Conservation (phyloP, 2,113 vertebrate species). For the Diadophis punctatus region DNA sequence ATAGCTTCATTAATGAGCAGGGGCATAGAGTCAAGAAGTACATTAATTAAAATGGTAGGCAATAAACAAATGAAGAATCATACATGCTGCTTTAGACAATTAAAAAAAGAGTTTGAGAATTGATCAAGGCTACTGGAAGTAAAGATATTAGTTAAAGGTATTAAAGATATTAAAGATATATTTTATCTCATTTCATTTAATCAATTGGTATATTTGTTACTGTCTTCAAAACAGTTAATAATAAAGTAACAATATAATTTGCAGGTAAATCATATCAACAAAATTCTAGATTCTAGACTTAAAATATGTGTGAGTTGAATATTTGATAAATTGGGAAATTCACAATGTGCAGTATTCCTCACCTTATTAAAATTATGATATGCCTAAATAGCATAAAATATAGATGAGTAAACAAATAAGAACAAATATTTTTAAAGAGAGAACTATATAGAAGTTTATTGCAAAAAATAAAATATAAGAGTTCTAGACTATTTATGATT, state of each 20-base stretch:
- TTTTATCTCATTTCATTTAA: not conserved
- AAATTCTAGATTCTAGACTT: not conserved
- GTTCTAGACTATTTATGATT: not conserved
- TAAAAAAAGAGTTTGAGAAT: conserved; percentile 14
- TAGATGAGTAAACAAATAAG: not conserved
- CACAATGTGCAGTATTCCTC: not conserved
- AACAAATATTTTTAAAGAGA: not conserved
- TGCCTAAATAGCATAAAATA: not conserved
- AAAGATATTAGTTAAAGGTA: conserved; percentile 10
- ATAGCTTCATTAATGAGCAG: conserved; percentile 11
- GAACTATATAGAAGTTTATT: not conserved
- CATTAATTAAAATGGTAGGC: conserved; percentile 7
- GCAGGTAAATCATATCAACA: not conserved
- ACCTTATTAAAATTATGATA: not conserved
- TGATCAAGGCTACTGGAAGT: conserved; percentile 7
- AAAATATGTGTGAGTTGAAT: not conserved
- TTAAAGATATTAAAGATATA: not conserved
- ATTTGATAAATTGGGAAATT: not conserved
- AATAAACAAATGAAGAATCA: conserved; percentile 23
- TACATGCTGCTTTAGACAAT: not conserved
- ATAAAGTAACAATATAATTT: not conserved
- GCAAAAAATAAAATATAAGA: not conserved
- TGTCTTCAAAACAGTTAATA: not conserved
- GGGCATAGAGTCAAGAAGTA: conserved; percentile 1
- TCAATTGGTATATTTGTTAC: not conserved